Base-by-base conservation (phyloP, 2,888 invertebrate genomes). In the Epiblema foenella region DNA sequence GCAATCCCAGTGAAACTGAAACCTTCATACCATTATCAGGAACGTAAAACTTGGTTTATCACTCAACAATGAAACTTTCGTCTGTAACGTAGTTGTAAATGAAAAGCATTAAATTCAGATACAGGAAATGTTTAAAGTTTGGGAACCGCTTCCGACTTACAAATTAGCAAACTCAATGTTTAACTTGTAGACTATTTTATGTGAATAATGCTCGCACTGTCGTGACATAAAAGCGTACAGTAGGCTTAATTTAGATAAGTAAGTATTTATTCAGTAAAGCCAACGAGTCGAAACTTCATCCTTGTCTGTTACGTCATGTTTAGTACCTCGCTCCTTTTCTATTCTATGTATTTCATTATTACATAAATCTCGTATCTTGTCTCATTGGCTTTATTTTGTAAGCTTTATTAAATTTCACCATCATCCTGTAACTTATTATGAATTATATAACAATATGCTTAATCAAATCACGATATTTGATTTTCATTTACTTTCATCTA, bases 111-210 rank as follows among this genome's bases (percentile, higher is more conserved):
- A n/a, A 59, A 60, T 60, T 54, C 29, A 17, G 20, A 59, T 52
- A 59, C 33, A 65, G 59, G 59, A 66, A 70, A 54, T 37, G 24
- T 33, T 37, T 17, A 7, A 37, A 70, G 59, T 70, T 70, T 70
- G 70, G 24, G 70, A 60, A 66, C 59, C 70, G 17, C 65, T 56
- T 60, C 37, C 65, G 49, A 20, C 54, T 54, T 60, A 46, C 54
- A 54, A 70, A 70, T 70, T 70, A 70, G 65, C 70, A 66, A 66
- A 70, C 65, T 70, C 70, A 70, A 66, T 70, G 70, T 70, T 66
- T 70, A 60, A 70, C 65, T 70, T 66, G 70, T 56, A 65, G 59
- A 70, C 65, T 11, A 70, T 70, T 70, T 70, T 70, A 70, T 70
- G 70, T 46, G 70, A 66, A 66, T 70, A 70, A 66, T 65, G 65